Conservation (phyloP, 2,888 invertebrate species). For the Dimorphilus gyrociliatus region DNA sequence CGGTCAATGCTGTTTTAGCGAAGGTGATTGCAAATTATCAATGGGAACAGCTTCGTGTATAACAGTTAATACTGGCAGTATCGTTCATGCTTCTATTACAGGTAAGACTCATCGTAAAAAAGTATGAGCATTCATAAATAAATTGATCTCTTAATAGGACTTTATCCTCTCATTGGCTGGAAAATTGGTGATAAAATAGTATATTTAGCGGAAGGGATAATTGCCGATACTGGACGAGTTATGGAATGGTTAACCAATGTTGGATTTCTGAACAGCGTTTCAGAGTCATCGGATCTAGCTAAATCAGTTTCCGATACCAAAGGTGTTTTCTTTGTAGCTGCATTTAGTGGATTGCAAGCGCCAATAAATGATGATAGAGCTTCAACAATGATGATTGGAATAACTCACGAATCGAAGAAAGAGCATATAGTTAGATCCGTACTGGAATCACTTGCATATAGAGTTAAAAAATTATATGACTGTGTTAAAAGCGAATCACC, state of each 20-base stretch:
- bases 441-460: slow-evolving; percentile 83
- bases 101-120: slow-evolving; percentile 42
- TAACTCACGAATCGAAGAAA: slow-evolving; percentile 75
- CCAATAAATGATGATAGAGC: slow-evolving; percentile 73
- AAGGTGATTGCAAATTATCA: slow-evolving; percentile 81
- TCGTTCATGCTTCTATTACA: slow-evolving; percentile 59
- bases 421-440: slow-evolving; percentile 82
- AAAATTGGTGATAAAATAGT: slow-evolving; percentile 42
- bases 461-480: slow-evolving; percentile 61
- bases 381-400: slow-evolving; percentile 70
- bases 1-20: slow-evolving; percentile 71
- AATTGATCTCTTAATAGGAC: too few relatives aligned
- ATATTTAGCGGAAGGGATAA: slow-evolving; percentile 67
- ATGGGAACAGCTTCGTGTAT: slow-evolving; percentile 45
- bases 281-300: slow-evolving; percentile 8
- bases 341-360: slow-evolving; percentile 85
- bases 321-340: slow-evolving; percentile 91
- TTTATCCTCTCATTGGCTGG: slow-evolving; percentile 87
- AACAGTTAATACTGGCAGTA: slow-evolving; percentile 26
- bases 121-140: too few relatives aligned
- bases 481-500: slow-evolving; percentile 55
- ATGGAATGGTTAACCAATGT: slow-evolving; percentile 69
- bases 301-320: slow-evolving; percentile 67
- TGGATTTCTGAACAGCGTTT: neutral
- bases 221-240: slow-evolving; percentile 70